phyloP scores from a whole-genome alignment of 2,888 invertebrate genomes.

The Conomelus anceps region DNA sequence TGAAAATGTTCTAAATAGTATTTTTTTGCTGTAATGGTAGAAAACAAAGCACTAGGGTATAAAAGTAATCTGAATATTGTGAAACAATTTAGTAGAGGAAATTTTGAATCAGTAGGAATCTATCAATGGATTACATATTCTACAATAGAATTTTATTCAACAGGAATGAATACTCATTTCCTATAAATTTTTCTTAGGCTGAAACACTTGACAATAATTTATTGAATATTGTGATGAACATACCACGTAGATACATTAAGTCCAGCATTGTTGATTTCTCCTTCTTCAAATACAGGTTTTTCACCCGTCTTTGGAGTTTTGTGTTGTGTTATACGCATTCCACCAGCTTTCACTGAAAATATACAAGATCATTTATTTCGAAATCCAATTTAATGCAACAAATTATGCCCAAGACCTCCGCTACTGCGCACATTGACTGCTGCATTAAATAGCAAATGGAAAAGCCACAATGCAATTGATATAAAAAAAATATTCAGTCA shows the following conservation, averaged over 20 bases:
- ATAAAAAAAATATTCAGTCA: no score
- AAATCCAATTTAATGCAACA: not conserved
- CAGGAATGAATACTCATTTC: not conserved
- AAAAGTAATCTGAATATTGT: no score
- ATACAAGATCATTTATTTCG: slow-evolving; percentile 17
- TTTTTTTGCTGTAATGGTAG: no score
- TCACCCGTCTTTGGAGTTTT: slow-evolving; percentile 53
- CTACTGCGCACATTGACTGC: no score
- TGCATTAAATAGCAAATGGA: no score
- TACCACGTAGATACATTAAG: slow-evolving; percentile 62
- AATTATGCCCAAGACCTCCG: no score
- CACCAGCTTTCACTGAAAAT: slow-evolving; percentile 76
- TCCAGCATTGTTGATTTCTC: slow-evolving; percentile 64
- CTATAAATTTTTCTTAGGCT: slow-evolving; percentile 9
- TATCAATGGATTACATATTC: no score
- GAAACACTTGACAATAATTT: not conserved
- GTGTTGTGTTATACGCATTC: slow-evolving; percentile 87
- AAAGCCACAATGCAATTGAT: no score
- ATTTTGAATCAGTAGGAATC: no score
- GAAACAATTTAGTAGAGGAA: no score
- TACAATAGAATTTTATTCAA: not conserved
- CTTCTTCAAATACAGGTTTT: slow-evolving; percentile 52
- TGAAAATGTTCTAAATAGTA: no score
- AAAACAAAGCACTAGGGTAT: no score
- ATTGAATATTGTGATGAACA: slow-evolving; percentile 15